Evolutionary conservation across 2,113 vertebrate species (phyloP), one percentile per base, ranked within the genome.

Genomic region (Albula goreensis): DNA sequence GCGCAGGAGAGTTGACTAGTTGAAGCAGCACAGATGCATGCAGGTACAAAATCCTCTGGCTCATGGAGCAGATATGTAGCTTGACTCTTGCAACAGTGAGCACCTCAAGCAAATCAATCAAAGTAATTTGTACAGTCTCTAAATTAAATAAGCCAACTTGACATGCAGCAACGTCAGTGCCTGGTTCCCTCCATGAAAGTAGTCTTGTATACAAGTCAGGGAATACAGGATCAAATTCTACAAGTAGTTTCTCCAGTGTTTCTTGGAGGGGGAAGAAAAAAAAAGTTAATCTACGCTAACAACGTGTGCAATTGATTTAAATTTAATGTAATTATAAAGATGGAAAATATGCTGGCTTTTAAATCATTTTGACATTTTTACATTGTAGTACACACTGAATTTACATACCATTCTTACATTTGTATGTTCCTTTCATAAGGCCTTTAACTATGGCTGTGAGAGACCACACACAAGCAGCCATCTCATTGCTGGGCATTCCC

Each of bases 71-170:
- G 0, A 90, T 31, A 0, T 92, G 90, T 41, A 92, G 85, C 17
- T 87, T 87, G 41, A 56, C 80, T 89, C 95, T 93, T 77, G 96
- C 95, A 25, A 95, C 92, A 31, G 91, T 56, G 78, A 99, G 93
- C 13, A 93, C 91, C 91, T 99, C 97, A 9, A 98, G 92, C 48
- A 99, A 93, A 50, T 97, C 96, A 88, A 96, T 83, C 74, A 97
- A 94, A 83, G 95, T 88, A 11, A 94, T 90, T 63, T 96, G 85
- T 12, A 84, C 93, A 3, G 90, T 93, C 81, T 87, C 80, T 60
- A 88, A 77, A 83, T 90, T 88, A 51, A 85, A 88, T 74, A 80
- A 85, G 51, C 17, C 53, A 81, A 80, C 78, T 56, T 85, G 60
- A 50, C 8, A 56, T 89, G 84, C 31, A 41, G 17, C 52, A 19